A percentile compares a stretch with the other conserved stretches of the same genome.
Evolutionary conservation across 2,797 vertebrate genomes (phyloP).

Genomic region (Paguma larvata): DNA sequence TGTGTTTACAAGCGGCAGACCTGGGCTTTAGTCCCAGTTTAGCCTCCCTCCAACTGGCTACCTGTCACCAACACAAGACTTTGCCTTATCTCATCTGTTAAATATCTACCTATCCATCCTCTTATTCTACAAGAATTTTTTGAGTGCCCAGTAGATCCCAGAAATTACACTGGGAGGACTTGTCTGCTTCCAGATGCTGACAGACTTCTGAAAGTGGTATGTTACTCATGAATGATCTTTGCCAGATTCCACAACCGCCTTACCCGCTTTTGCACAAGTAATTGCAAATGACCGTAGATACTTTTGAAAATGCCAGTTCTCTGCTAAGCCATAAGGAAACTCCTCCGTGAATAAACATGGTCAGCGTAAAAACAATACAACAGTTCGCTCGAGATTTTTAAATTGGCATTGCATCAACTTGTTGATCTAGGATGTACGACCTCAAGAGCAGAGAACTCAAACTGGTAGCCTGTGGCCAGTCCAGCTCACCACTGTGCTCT

Average conservation of each 20-base stretch:
- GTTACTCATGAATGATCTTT: background rate
- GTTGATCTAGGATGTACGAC: background rate
- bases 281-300: background rate
- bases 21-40: background rate
- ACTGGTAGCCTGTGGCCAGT: background rate
- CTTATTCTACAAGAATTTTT: background rate
- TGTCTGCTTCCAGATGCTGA: background rate
- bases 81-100: background rate
- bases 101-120: background rate
- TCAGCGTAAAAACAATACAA: background rate
- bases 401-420: background rate
- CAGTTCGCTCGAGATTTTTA: background rate
- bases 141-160: background rate
- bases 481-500: background rate
- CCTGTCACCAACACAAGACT: background rate
- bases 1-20: background rate
- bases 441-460: background rate
- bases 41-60: background rate
- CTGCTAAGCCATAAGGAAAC: background rate
- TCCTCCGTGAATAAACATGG: background rate
- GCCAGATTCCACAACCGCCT: background rate
- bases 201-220: background rate
- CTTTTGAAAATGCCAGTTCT: background rate
- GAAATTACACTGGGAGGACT: background rate
- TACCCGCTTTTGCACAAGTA: background rate